Evolutionary conservation across 92 coral and sea anemone genomes (phyloP), one percentile per base, ranked within the genome.

Genomic region (Epizoanthus stellaris): DNA sequence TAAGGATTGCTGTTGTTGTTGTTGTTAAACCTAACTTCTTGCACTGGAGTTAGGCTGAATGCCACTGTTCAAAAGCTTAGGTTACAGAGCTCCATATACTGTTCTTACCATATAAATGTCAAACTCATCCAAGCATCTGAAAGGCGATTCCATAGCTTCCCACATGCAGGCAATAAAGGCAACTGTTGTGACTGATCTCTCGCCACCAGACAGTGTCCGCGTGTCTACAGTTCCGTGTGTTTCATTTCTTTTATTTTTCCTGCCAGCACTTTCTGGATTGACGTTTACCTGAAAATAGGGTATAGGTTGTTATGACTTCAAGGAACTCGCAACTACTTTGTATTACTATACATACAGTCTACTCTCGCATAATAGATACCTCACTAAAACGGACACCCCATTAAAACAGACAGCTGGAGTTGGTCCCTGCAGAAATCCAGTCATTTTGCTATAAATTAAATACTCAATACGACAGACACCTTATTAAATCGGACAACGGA

Each of bases 71-170:
- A 30, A 30, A 30, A 30, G 2, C 36, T 30, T 30, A 30, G 36
- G 36, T 30, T 30, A 1, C 36, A 30, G 36, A 30, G 10, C 52
- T 45, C 9, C 6, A 45, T 45, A 45, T 11, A 57, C 25, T 4
- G 7, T 66, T 16, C 89, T 40, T 49, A 88, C 91, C 91, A 88
- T 84, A 72, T 67, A 88, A 30, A 88, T 84, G 25, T 88, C 91
- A 76, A 88, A 88, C 21, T 88, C 91, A 38, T 88, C 91, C 3
- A 88, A 70, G 47, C 85, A 88, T 88, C 91, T 85, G 39, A 88
- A 88, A 17, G 91, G 91, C 0, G 91, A 88, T 34, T 88, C 91
- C 88, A 88, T 88, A 23, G 91, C 77, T 17, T 81, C 89, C 91
- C 91, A 88, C 67, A 88, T 19, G 1, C 84, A 75, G 7, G 85